Base-by-base conservation (phyloP, 92 coral and sea anemone species). In the Montipora capitata region DNA sequence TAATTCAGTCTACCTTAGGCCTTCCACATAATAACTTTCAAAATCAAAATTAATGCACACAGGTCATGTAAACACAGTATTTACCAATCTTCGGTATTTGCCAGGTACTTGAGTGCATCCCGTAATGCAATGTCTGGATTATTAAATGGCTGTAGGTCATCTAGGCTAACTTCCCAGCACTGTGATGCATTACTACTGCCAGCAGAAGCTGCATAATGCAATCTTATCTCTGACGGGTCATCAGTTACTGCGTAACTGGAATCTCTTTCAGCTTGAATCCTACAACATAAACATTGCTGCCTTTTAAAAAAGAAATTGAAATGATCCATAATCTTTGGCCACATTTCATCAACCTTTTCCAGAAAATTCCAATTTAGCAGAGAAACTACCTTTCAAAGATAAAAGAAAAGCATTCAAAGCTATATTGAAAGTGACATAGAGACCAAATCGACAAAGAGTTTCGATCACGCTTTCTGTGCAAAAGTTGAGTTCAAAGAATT, bases 21-120 rank as follows among this genome's bases (percentile, higher is more conserved):
- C 35, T 27, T 27, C 35, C 35, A 27, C 35, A 27, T 27, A 27
- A 27, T 27, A 27, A 27, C 35, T 27, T 27, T 27, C 35, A 27
- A 27, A 27, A 27, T 27, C 35, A 27, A 27, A 27, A 27, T 27
- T 27, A 27, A 27, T 27, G 35, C 35, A 27, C 35, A 58, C 2
- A 9, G n/a, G 43, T 4, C 27, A 10, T 10, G 6, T 48, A 5
- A 5, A 10, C n/a, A 63, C 17, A n/a, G 10, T 5, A 88, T 97
- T 72, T 61, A 97, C 99, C 99, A 97, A 74, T 95, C 98, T 27
- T 97, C 99, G 1, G 97, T 83, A 67, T 96, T 94, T 10, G 94
- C 88, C 18, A 91, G 72, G 62, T 85, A 94, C 77, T 96, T 97
- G 27, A 90, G 77, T 40, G 96, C 91, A 56, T 93, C 95, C 75